Conservation (phyloP, 2,888 invertebrate species). For the Liodrosophila aerea region DNA sequence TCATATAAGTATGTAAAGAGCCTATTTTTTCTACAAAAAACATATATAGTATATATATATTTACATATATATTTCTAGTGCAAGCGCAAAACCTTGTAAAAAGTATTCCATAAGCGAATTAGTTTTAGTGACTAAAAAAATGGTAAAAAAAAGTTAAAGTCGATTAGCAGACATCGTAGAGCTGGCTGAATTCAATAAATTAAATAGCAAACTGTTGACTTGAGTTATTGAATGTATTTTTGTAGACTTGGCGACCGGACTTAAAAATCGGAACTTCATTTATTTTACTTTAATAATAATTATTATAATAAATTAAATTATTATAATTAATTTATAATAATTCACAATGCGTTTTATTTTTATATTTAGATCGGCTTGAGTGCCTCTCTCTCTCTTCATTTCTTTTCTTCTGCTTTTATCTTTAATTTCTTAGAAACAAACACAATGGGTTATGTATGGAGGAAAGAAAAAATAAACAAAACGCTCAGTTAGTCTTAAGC, state of each 20-base stretch:
- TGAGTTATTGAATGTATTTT: slow-evolving; percentile 53
- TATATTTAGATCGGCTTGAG: slow-evolving; percentile 37
- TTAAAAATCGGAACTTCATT: slow-evolving; percentile 73
- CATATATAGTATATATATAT: too few species aligned
- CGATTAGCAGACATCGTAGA: slow-evolving; percentile 13
- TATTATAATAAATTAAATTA: slow-evolving; percentile 78
- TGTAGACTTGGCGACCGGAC: slow-evolving; percentile 52
- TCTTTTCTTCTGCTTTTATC: slow-evolving; percentile 19
- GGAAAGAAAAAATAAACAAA: slow-evolving; percentile 29
- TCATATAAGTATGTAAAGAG: slow-evolving; percentile 12
- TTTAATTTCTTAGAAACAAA: slow-evolving; percentile 41
- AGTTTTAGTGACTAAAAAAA: slow-evolving; percentile 52
- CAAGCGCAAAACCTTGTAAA: slow-evolving; percentile 64
- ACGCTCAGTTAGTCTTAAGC: slow-evolving; percentile 53
- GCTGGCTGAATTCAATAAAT: slow-evolving; percentile 6
- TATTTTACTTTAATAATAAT: slow-evolving; percentile 73
- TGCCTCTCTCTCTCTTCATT: slow-evolving; percentile 6
- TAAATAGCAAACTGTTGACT: slow-evolving; percentile 30
- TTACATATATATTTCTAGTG: slow-evolving; percentile 53
- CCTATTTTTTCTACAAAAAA: slow-evolving; percentile 58
- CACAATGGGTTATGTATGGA: slow-evolving; percentile 31
- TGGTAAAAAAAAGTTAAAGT: slow-evolving; percentile 4
- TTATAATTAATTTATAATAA: slow-evolving; percentile 77
- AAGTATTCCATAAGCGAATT: slow-evolving; percentile 69
- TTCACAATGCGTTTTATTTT: slow-evolving; percentile 61